Evolutionary conservation across 2,888 invertebrate genomes (phyloP).

Genomic region (Tetanocera ferruginea): DNA sequence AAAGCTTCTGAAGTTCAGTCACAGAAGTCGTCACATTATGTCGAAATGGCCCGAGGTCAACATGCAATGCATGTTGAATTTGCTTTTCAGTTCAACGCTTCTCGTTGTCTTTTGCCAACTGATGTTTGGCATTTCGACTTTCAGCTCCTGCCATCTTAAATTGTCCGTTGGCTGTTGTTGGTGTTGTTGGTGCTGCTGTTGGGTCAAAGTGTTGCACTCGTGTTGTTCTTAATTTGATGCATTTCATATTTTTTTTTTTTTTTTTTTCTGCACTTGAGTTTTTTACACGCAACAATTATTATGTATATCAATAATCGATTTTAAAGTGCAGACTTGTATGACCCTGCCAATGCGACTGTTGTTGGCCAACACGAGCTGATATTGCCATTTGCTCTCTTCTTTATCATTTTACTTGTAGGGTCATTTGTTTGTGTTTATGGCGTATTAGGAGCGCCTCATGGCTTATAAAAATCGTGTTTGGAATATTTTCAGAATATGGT

Average conservation of each 20-base stretch:
- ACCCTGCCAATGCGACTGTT: constrained; percentile 11
- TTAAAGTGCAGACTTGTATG: constrained; percentile 46
- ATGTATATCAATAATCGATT: constrained; percentile 61
- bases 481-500: not conserved
- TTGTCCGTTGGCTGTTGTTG: constrained; percentile 1
- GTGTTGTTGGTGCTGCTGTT: constrained; percentile 9
- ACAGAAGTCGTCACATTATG: constrained; percentile 64
- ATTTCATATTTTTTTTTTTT: not conserved
- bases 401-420: not conserved
- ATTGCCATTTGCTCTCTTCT: not conserved
- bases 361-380: not conserved
- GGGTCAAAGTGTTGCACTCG: not conserved
- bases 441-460: not conserved
- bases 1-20: constrained; percentile 51
- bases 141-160: not conserved
- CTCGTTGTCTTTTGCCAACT: not conserved
- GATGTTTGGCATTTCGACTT: not conserved
- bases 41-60: constrained; percentile 49
- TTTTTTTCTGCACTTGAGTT: not conserved
- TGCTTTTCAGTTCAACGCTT: constrained; percentile 38
- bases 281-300: constrained; percentile 51
- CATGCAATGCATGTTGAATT: constrained; percentile 48
- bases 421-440: not conserved
- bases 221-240: constrained; percentile 10
- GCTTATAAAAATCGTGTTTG: not conserved